phyloP scores from a whole-genome alignment of 2,888 invertebrate genomes.

The Rotaria sp. region DNA sequence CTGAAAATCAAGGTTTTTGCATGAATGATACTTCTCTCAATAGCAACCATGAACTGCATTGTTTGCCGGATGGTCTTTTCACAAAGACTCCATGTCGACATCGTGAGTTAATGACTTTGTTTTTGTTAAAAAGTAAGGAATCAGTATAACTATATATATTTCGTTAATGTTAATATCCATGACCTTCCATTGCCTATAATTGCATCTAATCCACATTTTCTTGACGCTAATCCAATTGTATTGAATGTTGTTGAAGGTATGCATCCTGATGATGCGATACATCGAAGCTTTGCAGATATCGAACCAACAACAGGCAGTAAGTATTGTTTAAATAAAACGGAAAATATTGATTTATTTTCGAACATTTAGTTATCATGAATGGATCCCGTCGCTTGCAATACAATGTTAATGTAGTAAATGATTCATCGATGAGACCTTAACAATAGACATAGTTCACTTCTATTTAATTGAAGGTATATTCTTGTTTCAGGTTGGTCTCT shows the following conservation, averaged over 20 bases:
- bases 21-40: conserved; percentile 46
- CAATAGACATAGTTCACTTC: too few relatives aligned
- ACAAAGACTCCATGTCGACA: conserved; percentile 44
- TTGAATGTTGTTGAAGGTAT: conserved; percentile 28
- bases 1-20: conserved; percentile 51
- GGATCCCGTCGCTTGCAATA: conserved; percentile 35
- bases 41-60: not conserved
- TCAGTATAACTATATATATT: not conserved
- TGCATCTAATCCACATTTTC: conserved; percentile 50
- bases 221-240: conserved; percentile 44
- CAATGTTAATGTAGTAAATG: conserved; percentile 30
- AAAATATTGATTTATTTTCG: not conserved
- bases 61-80: conserved; percentile 47
- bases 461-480: too few relatives aligned
- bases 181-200: conserved; percentile 46
- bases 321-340: not conserved
- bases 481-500: too few relatives aligned
- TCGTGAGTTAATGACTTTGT: conserved; percentile 45
- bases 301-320: conserved; percentile 34
- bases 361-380: conserved; percentile 32
- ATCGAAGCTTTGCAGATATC: conserved; percentile 11
- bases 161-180: conserved; percentile 15
- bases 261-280: not conserved
- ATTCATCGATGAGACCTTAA: conserved; percentile 20
- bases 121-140: too few relatives aligned